A percentile compares a stretch with the other conserved stretches of the same genome.
Evolutionary conservation across 2,113 vertebrate genomes (phyloP).

Genomic region (Sebastes fasciatus): DNA sequence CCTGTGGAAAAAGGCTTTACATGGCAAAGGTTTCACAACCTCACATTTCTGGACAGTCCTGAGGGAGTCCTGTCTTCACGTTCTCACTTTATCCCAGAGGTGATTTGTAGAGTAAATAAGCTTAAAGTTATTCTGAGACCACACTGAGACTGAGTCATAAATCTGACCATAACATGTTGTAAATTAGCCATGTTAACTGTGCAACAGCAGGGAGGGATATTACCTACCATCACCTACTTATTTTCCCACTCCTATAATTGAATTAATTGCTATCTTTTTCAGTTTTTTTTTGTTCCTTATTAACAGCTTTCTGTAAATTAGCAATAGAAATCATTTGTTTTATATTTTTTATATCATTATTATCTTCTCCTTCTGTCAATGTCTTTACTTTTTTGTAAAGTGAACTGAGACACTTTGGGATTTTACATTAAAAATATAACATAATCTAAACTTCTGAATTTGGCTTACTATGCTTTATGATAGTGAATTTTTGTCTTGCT

Average conservation of each 20-base stretch:
- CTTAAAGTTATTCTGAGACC: slow-evolving; percentile 23
- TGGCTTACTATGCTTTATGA: neutral
- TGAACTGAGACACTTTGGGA: neutral
- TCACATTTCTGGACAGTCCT: slow-evolving; percentile 27
- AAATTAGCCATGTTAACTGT: slow-evolving; percentile 26
- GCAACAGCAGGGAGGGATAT: neutral
- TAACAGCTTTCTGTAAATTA: neutral
- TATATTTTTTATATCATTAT: neutral
- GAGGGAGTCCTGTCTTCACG: slow-evolving; percentile 25
- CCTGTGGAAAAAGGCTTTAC: slow-evolving; percentile 41
- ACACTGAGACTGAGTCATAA: slow-evolving; percentile 14
- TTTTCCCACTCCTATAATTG: neutral
- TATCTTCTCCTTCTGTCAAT: neutral
- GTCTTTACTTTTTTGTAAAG: neutral
- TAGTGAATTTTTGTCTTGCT: neutral
- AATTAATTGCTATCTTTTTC: neutral
- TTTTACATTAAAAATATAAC: neutral
- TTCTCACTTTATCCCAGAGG: slow-evolving; percentile 43
- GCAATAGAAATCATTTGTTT: neutral
- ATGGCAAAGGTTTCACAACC: slow-evolving; percentile 26
- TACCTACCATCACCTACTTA: neutral
- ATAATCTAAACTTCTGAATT: neutral
- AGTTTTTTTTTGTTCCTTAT: neutral
- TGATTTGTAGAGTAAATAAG: slow-evolving; percentile 45
- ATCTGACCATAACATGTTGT: slow-evolving; percentile 43